Percentiles rank a stretch among this genome's conserved stretches.
phyloP scores from a whole-genome alignment of 2,797 vertebrate genomes.

The Spheniscus humboldti region DNA sequence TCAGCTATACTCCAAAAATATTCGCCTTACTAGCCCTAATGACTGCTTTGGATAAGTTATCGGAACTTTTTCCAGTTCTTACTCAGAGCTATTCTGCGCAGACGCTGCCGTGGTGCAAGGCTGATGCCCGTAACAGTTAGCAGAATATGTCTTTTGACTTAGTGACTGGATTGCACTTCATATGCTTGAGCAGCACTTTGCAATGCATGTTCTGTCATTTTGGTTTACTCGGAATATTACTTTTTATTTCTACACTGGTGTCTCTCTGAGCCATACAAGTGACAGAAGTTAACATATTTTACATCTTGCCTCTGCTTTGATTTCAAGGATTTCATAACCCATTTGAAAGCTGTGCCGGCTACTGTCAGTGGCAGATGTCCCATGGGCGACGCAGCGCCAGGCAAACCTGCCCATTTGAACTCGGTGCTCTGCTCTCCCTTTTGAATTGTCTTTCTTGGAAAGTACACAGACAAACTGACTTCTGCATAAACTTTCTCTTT shows the following conservation, averaged over 20 bases:
- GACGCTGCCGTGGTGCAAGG: neutral
- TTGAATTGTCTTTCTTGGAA: neutral
- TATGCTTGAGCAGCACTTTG: conserved; percentile 10
- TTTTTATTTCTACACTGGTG: conserved; percentile 13
- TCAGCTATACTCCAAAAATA: neutral
- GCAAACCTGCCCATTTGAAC: neutral
- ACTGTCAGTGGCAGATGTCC: neutral
- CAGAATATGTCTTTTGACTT: neutral
- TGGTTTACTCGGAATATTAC: conserved; percentile 23
- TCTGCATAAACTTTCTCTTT: neutral
- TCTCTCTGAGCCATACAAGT: neutral
- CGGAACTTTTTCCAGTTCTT: neutral
- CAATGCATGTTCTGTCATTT: conserved; percentile 21
- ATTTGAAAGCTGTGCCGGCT: neutral
- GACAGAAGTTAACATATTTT: conserved; percentile 22
- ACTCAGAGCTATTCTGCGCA: neutral
- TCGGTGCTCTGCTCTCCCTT: neutral
- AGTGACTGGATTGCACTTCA: conserved; percentile 12
- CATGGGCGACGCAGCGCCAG: neutral
- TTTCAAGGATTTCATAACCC: neutral
- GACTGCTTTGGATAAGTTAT: neutral
- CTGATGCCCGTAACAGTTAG: neutral
- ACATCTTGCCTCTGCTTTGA: conserved; percentile 5
- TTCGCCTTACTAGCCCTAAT: neutral
- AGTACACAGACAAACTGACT: neutral